A percentile compares a stretch with the other conserved stretches of the same genome.
Evolutionary conservation across 2,888 invertebrate species (phyloP).

Genomic region (Cantharis flavilabris): DNA sequence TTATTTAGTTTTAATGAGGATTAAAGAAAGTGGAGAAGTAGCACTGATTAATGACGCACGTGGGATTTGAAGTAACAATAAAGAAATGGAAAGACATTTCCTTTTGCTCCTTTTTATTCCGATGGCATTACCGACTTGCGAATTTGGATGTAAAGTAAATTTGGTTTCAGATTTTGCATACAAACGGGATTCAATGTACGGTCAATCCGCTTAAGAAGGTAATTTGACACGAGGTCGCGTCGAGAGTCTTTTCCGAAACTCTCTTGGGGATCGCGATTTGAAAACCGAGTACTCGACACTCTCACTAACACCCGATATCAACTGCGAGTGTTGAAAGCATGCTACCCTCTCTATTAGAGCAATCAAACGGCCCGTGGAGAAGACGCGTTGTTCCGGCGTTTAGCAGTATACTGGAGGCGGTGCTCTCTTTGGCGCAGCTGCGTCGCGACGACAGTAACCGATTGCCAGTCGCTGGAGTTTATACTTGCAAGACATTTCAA

Average conservation of each 20-base stretch:
- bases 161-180: conserved; percentile 25
- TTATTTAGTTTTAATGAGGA: neutral
- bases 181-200: conserved; percentile 22
- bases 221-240: conserved; percentile 20
- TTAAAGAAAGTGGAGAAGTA: neutral
- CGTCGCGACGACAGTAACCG: conserved; percentile 35
- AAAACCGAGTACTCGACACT: conserved; percentile 23
- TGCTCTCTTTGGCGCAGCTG: conserved; percentile 36
- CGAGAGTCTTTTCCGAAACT: conserved; percentile 15
- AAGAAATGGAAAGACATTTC: neutral
- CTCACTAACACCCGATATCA: conserved; percentile 23
- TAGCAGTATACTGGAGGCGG: conserved; percentile 37
- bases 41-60: neutral
- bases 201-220: conserved; percentile 26
- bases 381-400: conserved; percentile 37
- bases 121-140: conserved; percentile 19
- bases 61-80: neutral
- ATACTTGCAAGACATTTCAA: conserved; percentile 35
- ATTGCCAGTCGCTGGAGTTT: conserved; percentile 34
- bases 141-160: conserved; percentile 16
- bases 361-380: conserved; percentile 31
- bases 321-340: conserved; percentile 26
- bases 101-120: conserved; percentile 2
- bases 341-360: conserved; percentile 27
- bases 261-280: conserved; percentile 18